Conservation (phyloP, 2,113 vertebrate species). For the Hirundichthys speculiger region DNA sequence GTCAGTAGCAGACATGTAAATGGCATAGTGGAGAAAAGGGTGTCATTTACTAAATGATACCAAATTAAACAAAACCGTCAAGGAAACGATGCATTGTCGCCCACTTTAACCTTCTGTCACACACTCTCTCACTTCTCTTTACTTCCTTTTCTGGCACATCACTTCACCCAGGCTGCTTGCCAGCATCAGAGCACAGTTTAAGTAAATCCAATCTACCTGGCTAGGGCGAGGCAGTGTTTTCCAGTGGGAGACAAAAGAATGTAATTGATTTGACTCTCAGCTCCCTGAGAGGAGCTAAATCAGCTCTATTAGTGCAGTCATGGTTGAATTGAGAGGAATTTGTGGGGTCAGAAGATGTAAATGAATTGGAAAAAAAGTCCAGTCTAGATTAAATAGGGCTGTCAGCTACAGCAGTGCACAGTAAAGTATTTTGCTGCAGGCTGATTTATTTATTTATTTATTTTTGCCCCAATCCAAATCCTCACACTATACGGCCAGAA, state of each 20-base stretch:
- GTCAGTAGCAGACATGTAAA: not conserved
- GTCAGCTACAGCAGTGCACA: too few relatives aligned
- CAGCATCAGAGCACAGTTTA: constrained; percentile 21
- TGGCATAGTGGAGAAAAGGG: not conserved
- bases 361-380: too few relatives aligned
- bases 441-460: too few relatives aligned
- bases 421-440: too few relatives aligned
- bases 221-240: not conserved
- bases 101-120: not conserved
- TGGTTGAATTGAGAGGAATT: too few relatives aligned
- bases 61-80: not conserved
- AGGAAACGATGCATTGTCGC: not conserved
- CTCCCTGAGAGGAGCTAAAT: too few relatives aligned
- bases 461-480: too few relatives aligned
- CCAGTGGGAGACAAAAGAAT: not conserved
- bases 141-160: not conserved
- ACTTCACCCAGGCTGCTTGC: constrained; percentile 16
- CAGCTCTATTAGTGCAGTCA: too few relatives aligned
- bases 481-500: too few relatives aligned
- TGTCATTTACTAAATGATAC: not conserved
- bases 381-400: too few relatives aligned
- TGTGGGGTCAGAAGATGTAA: too few relatives aligned
- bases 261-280: too few relatives aligned
- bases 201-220: constrained; percentile 15
- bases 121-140: not conserved